phyloP scores from a whole-genome alignment of 2,797 vertebrate genomes.

The Coendou prehensilis region DNA sequence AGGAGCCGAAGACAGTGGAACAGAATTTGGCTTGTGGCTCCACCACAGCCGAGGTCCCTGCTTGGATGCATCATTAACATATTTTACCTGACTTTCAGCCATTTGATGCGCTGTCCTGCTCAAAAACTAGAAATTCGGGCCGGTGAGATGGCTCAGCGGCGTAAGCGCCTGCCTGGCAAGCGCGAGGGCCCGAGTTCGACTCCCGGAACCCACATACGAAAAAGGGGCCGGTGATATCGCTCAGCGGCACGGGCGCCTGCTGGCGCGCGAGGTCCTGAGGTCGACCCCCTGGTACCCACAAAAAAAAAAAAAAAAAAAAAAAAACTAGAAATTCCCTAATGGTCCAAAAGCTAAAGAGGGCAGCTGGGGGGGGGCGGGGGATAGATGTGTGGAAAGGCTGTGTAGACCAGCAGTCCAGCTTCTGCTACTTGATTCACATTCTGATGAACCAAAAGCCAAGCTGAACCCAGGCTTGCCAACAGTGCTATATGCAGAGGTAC shows the following conservation, averaged over 20 bases:
- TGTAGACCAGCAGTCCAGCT: not conserved
- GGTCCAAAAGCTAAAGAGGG: not conserved
- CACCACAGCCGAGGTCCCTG: not conserved
- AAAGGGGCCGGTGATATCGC: too few relatives aligned
- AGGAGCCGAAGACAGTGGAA: not conserved
- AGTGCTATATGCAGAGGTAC: not conserved
- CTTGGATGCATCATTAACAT: not conserved
- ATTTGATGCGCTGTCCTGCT: not conserved
- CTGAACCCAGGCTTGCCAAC: not conserved
- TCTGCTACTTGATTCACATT: not conserved
- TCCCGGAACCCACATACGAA: too few relatives aligned
- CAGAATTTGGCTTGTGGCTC: not conserved
- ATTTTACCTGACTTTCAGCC: not conserved
- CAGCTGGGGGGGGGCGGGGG: too few relatives aligned
- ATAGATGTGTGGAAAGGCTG: not conserved
- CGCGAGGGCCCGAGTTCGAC: too few relatives aligned
- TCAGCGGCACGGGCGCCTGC: too few relatives aligned
- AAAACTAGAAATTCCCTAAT: not conserved
- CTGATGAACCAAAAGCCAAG: not conserved
- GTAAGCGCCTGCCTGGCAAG: too few relatives aligned
- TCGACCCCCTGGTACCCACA: too few relatives aligned
- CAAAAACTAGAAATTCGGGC: not conserved
- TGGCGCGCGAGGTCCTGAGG: too few relatives aligned
- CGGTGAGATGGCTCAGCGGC: too few relatives aligned
- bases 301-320: too few relatives aligned